Evolutionary conservation across 2,113 vertebrate species (phyloP).

Genomic region (Corydoras sp.): DNA sequence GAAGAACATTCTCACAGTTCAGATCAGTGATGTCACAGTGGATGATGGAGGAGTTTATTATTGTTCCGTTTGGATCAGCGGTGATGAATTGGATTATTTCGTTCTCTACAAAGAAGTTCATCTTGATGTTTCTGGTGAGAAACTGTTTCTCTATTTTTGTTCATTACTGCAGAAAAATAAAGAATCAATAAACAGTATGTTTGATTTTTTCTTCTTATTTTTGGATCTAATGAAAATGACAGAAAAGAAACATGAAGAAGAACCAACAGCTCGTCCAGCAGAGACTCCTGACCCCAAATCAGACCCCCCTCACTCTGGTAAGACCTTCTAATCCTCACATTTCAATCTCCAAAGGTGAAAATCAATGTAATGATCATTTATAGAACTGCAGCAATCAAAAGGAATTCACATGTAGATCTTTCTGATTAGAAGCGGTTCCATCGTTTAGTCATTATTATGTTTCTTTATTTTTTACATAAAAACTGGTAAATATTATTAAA

Average conservation of each 20-base stretch:
- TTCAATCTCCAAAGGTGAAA: no score
- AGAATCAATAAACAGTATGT: no score
- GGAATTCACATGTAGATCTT: no score
- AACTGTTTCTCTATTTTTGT: neutral
- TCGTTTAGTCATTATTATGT: no score
- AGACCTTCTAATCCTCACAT: neutral
- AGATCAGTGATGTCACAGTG: slow-evolving; percentile 14
- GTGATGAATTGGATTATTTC: neutral
- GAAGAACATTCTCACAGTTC: neutral
- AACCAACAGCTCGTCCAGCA: neutral
- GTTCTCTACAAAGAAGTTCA: neutral
- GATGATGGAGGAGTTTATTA: slow-evolving; percentile 12
- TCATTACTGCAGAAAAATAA: neutral
- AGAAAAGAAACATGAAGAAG: no score
- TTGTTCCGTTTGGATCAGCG: neutral
- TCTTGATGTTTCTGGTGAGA: slow-evolving; percentile 1
- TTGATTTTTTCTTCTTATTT: no score
- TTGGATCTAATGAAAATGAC: no score
- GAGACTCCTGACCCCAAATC: neutral
- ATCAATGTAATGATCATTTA: no score
- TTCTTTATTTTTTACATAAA: no score
- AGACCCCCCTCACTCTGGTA: neutral
- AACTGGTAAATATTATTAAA: no score
- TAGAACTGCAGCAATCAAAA: no score
- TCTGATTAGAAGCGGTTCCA: no score